Evolutionary conservation across 2,888 invertebrate species (phyloP), one percentile per base, ranked within the genome.

Genomic region (Danaus chrysippus): DNA sequence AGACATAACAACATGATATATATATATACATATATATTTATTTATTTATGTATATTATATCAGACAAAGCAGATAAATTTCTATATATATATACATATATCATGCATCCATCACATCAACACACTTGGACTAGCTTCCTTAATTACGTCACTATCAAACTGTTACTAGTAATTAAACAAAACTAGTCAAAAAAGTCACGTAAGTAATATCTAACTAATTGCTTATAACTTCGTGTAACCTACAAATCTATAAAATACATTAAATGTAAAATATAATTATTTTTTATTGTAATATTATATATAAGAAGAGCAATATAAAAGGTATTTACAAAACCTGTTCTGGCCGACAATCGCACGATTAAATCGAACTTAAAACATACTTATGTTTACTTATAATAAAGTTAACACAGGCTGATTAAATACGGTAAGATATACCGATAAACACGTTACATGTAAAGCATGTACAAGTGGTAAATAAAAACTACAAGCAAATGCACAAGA

Each of bases 71-170:
- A 74, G 68, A 70, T 71, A 69, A 74, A 79, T 76, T 71, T 78
- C 77, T 34, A 34, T 34, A 34, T 34, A 34, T 34, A 34, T 83
- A 84, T 75, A 79, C 83, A 84, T 82, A 87, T 86, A 86, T 85
- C 89, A 84, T 87, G 78, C 78, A 85, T 84, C 87, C 85, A 86
- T 86, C 88, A 88, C 86, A 86, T 86, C 83, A 78, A 86, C 79
- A 86, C 83, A 86, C 86, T 87, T 86, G 87, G 91, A 91, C 91
- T 91, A 91, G 91, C 89, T 90, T 89, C 75, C 87, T 89, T 87
- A 88, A 87, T 86, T 84, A 86, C 86, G 73, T 81, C 81, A 84
- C 85, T 84, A 83, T 77, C 78, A 73, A 75, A 79, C 70, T 75
- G 76, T 82, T 83, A 83, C 84, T 86, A 88, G 83, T 85, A 84